These are phyloP conservation scores for Ophthalmolycus amberensis DNA, from an alignment of 2,113 vertebrate genomes.

Conservation along the genomic window DNA sequence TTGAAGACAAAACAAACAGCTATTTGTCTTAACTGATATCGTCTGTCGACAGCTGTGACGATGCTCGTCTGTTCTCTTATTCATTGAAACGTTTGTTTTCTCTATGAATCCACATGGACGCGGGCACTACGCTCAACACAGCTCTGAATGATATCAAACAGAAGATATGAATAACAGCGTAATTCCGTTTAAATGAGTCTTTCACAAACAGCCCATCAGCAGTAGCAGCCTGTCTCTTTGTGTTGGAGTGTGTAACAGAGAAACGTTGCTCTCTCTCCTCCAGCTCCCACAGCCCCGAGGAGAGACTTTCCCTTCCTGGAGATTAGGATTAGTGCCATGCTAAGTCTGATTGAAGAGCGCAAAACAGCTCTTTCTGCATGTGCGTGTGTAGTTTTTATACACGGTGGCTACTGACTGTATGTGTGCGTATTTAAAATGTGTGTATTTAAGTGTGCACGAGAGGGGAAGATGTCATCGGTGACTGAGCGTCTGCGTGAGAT, in stretches of 20 bases:
- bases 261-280: slow-evolving; percentile 48
- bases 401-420: not conserved
- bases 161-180: slow-evolving; percentile 29
- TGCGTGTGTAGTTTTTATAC: slow-evolving; percentile 16
- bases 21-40: not conserved
- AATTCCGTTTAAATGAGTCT: slow-evolving; percentile 37
- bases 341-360: slow-evolving; percentile 79
- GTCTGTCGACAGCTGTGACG: slow-evolving; percentile 13
- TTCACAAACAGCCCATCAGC: slow-evolving; percentile 50
- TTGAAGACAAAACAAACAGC: not conserved
- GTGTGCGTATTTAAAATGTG: slow-evolving; percentile 8
- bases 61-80: slow-evolving; percentile 4
- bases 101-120: slow-evolving; percentile 22
- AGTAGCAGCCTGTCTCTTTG: slow-evolving; percentile 51
- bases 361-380: slow-evolving; percentile 56
- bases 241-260: slow-evolving; percentile 55
- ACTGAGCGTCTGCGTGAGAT: slow-evolving; percentile 32
- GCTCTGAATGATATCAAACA: slow-evolving; percentile 39
- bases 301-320: slow-evolving; percentile 65
- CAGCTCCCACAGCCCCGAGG: slow-evolving; percentile 48
- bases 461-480: slow-evolving; percentile 26
- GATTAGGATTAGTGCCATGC: slow-evolving; percentile 78
- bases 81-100: slow-evolving; percentile 9
- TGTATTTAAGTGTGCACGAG: slow-evolving; percentile 19
- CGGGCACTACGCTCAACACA: not conserved